These are phyloP conservation scores for Diorhabda carinulata DNA, from an alignment of 1,140 invertebrate species.

Conservation along the genomic window DNA sequence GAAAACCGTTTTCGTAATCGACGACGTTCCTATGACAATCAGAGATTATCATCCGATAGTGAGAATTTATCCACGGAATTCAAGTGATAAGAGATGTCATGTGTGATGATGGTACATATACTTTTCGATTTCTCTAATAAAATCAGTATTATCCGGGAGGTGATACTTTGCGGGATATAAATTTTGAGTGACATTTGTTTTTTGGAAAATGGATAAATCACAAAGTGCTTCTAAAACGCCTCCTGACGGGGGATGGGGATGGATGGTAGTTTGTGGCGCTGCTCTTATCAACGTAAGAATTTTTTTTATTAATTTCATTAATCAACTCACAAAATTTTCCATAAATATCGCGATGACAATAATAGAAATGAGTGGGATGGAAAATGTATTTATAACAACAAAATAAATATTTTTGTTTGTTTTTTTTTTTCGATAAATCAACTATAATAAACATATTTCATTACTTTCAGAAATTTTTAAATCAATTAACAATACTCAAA, in stretches of 20 bases:
- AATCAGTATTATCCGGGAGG: not conserved
- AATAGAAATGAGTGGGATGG: too few species aligned
- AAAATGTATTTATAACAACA: too few species aligned
- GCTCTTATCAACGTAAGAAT: slow-evolving; percentile 61
- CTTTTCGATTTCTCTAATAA: not conserved
- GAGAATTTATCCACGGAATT: not conserved
- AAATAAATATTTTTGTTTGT: too few species aligned
- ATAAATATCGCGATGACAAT: too few species aligned
- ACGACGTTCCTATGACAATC: not conserved
- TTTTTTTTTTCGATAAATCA: too few species aligned
- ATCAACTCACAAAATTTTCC: too few species aligned
- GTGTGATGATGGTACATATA: not conserved
- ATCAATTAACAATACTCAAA: too few species aligned
- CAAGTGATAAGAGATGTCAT: not conserved
- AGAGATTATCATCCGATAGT: not conserved
- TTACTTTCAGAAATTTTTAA: too few species aligned
- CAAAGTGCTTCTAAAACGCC: slow-evolving; percentile 14
- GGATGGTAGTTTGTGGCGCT: slow-evolving; percentile 60
- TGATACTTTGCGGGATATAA: not conserved
- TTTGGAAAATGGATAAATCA: slow-evolving; percentile 10
- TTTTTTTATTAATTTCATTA: slow-evolving; percentile 16
- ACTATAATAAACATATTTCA: too few species aligned
- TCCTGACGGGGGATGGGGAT: slow-evolving; percentile 66
- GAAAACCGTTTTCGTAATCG: not conserved
- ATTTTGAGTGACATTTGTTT: not conserved